A percentile compares a stretch with the other conserved stretches of the same genome.
These are phyloP conservation scores for Megalops cyprinoides DNA, from an alignment of 2,797 vertebrate species.

Conservation along the genomic window DNA sequence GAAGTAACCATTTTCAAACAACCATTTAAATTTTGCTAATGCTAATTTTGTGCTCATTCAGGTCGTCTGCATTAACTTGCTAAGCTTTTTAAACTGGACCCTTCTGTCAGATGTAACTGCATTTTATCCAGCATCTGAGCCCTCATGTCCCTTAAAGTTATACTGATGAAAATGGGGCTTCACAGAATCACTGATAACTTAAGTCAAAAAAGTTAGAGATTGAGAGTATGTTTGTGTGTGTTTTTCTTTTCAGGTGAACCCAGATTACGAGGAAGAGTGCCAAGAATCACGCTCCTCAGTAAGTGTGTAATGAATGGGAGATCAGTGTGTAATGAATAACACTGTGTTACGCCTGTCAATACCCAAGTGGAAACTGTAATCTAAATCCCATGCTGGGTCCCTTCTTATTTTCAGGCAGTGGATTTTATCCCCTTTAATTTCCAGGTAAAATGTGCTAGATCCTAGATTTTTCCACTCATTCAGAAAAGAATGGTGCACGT, in stretches of 20 bases:
- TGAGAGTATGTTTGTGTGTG: background rate
- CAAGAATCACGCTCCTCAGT: conserved; percentile 72
- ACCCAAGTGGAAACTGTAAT: background rate
- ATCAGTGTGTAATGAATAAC: background rate
- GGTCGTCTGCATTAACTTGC: too few relatives aligned
- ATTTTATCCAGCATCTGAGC: conserved; percentile 14
- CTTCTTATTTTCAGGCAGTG: background rate
- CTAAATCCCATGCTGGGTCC: background rate
- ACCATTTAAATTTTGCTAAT: too few relatives aligned
- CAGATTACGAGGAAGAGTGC: conserved; percentile 78
- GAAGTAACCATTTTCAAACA: too few relatives aligned
- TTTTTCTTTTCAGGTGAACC: conserved; percentile 71
- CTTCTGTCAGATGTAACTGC: background rate
- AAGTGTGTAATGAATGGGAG: conserved; percentile 49
- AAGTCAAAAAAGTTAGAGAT: background rate
- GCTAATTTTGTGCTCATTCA: background rate
- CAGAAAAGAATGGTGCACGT: too few relatives aligned
- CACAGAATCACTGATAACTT: too few relatives aligned
- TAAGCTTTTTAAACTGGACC: background rate
- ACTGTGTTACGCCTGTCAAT: background rate
- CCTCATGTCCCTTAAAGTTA: background rate
- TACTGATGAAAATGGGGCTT: background rate
- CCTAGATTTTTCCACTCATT: too few relatives aligned
- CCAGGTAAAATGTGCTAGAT: background rate
- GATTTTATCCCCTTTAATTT: conserved; percentile 19